Conservation (phyloP, 1,140 invertebrate species). For the Drosophila arawakana region DNA sequence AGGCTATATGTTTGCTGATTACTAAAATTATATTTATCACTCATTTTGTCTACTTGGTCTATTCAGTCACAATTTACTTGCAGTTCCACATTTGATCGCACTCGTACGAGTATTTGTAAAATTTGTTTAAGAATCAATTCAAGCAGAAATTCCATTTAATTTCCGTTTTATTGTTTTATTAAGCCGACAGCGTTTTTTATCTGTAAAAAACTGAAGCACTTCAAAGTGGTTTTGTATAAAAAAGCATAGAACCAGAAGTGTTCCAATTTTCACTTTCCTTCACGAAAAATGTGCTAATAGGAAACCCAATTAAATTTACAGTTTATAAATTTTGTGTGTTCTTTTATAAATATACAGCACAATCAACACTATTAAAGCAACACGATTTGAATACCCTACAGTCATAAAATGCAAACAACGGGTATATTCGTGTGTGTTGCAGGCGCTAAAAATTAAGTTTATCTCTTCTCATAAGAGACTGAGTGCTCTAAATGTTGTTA, state of each 20-base stretch:
- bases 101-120: background rate
- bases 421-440: background rate
- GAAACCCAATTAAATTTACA: constrained; percentile 29
- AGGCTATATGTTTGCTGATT: too few species aligned
- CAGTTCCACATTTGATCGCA: too few species aligned
- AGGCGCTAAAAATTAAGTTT: background rate
- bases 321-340: constrained; percentile 28
- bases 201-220: constrained; percentile 4
- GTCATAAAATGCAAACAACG: constrained; percentile 1
- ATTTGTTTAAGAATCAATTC: background rate
- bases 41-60: too few species aligned
- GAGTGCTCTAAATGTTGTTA: too few species aligned
- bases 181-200: background rate
- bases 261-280: constrained; percentile 27
- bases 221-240: constrained; percentile 8
- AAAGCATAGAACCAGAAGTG: constrained; percentile 17
- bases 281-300: constrained; percentile 13
- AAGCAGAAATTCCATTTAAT: background rate
- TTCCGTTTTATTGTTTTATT: background rate
- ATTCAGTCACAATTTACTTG: too few species aligned
- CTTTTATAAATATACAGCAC: constrained; percentile 26
- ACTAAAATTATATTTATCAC: too few species aligned
- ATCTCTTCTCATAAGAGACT: too few species aligned
- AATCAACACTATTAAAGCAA: constrained; percentile 3
- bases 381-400: constrained; percentile 11